Conservation (phyloP, 2,797 vertebrate genomes). For the Triplophysa yarkandensis region DNA sequence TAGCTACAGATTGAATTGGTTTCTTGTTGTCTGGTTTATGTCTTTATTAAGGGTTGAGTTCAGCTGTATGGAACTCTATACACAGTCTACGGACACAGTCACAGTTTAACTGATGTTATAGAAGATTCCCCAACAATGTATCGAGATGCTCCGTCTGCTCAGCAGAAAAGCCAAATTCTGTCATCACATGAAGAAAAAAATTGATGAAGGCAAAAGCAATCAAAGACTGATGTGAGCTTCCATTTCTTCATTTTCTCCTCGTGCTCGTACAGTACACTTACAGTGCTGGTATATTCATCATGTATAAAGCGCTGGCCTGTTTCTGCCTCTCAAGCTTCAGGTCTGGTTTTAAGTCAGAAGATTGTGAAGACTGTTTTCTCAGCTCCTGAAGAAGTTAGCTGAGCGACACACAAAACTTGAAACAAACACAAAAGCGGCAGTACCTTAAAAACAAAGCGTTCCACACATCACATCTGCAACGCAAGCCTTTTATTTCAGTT, state of each 20-base stretch:
- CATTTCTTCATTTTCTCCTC: not conserved
- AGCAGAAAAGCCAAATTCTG: slow-evolving; percentile 21
- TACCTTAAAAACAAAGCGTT: slow-evolving; percentile 10
- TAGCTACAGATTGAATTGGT: not conserved
- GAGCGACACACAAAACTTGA: not conserved
- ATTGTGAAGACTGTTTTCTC: not conserved
- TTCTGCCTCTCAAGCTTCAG: slow-evolving; percentile 36
- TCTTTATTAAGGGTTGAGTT: not conserved
- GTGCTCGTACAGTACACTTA: not conserved
- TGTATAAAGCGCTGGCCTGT: slow-evolving; percentile 24
- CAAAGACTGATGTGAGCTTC: slow-evolving; percentile 1
- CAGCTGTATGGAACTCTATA: not conserved
- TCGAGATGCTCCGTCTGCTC: slow-evolving; percentile 1
- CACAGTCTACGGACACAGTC: slow-evolving; percentile 9
- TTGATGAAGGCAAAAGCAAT: not conserved
- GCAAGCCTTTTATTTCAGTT: slow-evolving; percentile 17
- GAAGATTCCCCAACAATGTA: slow-evolving; percentile 29
- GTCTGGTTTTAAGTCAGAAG: not conserved
- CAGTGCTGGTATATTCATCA: slow-evolving; percentile 28
- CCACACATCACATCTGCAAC: slow-evolving; percentile 19
- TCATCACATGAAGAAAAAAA: slow-evolving; percentile 21
- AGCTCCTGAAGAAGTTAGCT: not conserved
- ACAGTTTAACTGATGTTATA: slow-evolving; percentile 5
- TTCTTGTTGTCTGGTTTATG: slow-evolving; percentile 11
- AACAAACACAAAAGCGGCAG: slow-evolving; percentile 17